Conservation (phyloP, 2,888 invertebrate genomes). For the Dermolepida albohirtum region DNA sequence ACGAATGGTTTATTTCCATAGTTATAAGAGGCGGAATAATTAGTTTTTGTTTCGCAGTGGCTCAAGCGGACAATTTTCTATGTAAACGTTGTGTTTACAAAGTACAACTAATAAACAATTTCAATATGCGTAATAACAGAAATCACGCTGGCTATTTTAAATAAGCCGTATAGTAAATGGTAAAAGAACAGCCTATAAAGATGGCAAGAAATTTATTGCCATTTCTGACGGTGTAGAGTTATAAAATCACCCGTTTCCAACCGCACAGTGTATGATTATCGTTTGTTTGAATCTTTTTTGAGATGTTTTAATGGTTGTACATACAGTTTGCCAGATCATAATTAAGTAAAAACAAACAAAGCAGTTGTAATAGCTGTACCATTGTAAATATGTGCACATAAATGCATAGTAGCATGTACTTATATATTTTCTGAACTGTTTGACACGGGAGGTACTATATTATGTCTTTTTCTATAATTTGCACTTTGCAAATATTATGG, state of each 20-base stretch:
- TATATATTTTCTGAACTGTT: constrained; percentile 1
- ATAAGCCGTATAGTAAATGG: constrained; percentile 17
- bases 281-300: constrained; percentile 28
- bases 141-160: constrained; percentile 21
- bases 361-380: neutral
- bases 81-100: constrained; percentile 27
- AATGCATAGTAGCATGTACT: constrained; percentile 3
- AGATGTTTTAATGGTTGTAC: constrained; percentile 10
- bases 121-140: constrained; percentile 31
- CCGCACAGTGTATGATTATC: constrained; percentile 27
- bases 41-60: neutral
- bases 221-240: constrained; percentile 25
- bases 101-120: constrained; percentile 25
- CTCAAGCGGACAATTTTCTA: constrained; percentile 10
- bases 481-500: neutral
- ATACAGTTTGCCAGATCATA: constrained; percentile 21
- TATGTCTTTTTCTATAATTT: constrained; percentile 3
- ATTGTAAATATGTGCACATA: constrained; percentile 2
- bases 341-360: constrained; percentile 32
- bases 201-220: constrained; percentile 27
- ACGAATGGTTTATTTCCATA: no score
- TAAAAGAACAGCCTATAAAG: constrained; percentile 29
- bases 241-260: constrained; percentile 30
- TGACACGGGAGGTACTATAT: constrained; percentile 5
- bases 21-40: neutral